Evolutionary conservation across 2,888 invertebrate genomes (phyloP), one percentile per base, ranked within the genome.

Genomic region (Leptura quadrifasciata): DNA sequence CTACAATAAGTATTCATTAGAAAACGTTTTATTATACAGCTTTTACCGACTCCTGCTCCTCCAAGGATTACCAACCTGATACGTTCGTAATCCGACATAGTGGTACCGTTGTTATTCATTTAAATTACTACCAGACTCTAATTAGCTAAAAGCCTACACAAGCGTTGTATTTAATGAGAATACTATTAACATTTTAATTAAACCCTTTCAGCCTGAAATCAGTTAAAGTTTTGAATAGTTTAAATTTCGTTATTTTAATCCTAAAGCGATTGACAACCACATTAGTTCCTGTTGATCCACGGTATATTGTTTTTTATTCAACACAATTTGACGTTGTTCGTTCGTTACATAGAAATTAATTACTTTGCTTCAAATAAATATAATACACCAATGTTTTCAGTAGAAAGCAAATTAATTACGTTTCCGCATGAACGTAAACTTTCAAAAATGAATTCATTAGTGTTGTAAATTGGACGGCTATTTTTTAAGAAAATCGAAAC

Each of bases 1-100:
- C 95, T 95, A 67, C 92, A 92, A 89, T 94, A 97, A 5, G 94
- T 94, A 87, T 95, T 94, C 85, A 93, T 94, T 74, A 97, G 91
- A 86, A 96, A 95, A 68, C 96, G 91, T 83, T 94, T 94, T 69
- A 97, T 92, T 82, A 97, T 94, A 84, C 95, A 94, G 86, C 95
- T 96, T 88, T 97, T 97, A 15, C 97, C 97, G 9, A 96, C 96
- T 52, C 94, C 94, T 1, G 94, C 93, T 1, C 96, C 95, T 8
- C 97, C 97, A 58, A 97, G 90, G 61, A 96, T 93, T 73, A 97
- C 96, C 84, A 97, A 91, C 74, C 96, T 93, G 86, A 96, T 95
- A 80, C 96, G 91, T 89, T 96, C 94, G 88, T 93, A 91, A 87
- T 94, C 94, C 76, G 93, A 91, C 94, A 94, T 94, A 74, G 86